Evolutionary conservation across 2,113 vertebrate genomes (phyloP), one percentile per base, ranked within the genome.

Genomic region (Trochalopteron elliotii): DNA sequence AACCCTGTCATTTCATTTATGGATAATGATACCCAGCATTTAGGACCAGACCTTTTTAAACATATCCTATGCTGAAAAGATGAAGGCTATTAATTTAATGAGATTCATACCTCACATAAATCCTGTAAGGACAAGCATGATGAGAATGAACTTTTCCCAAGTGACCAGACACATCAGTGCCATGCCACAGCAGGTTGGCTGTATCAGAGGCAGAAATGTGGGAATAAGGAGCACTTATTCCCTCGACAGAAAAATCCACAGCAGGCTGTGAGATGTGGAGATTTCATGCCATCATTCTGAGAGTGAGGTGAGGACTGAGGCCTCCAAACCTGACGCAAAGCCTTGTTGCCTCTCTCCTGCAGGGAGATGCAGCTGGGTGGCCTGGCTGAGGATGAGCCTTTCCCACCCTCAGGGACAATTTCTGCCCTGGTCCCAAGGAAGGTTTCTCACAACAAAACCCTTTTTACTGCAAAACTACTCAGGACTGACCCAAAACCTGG

Each of bases 1-100:
- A 83, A 56, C 31, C 94, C 83, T 78, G 45, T 64, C 71, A 90
- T 97, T 94, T 94, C 3, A 5, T 88, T 83, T 76, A 81, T 47
- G 53, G 90, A 24, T 90, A 88, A 93, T 42, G 53, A 87, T 47
- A 93, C 75, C 64, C 47, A 91, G 61, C 61, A 56, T 49, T 90
- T 81, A 83, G 39, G 35, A 40, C 30, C 76, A 93, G 82, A 59
- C 79, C 63, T 60, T 95, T 93, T 93, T 30, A 75, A 95, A 96
- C 6, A 7, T 39, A 69, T 74, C 47, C n/a, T 78, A 45, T 60
- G 57, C 61, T 91, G 69, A 83, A 92, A 84, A 89, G 52, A 92
- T 64, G 79, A 90, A 92, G 53, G 57, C 20, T 93, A 82, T 92
- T 95, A 89, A 78, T 84, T 92, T 90, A 93, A 94, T 60, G 68